Evolutionary conservation across 2,113 vertebrate species (phyloP).

Genomic region (Nematolebias whitei): DNA sequence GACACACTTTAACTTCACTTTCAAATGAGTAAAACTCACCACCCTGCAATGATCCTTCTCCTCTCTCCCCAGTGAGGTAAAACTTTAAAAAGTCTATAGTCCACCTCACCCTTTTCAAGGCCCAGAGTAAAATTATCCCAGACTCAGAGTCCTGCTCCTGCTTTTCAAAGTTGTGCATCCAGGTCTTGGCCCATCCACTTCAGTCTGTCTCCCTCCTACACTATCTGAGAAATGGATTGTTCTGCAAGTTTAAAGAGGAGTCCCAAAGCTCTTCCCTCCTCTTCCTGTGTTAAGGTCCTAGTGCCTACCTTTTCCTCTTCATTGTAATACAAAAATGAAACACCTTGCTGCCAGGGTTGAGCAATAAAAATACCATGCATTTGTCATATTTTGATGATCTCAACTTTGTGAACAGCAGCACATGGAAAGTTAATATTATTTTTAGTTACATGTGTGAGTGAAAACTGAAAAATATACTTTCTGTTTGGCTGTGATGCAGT

Average conservation of each 20-base stretch:
- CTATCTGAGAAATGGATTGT: slow-evolving; percentile 78
- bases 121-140: slow-evolving; percentile 61
- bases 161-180: slow-evolving; percentile 67
- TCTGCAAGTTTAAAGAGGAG: slow-evolving; percentile 78
- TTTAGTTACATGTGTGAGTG: not conserved
- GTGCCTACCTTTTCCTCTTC: slow-evolving; percentile 70
- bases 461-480: not conserved
- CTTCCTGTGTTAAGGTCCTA: slow-evolving; percentile 76
- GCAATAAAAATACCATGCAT: too few species aligned
- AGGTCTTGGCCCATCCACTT: slow-evolving; percentile 70
- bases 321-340: too few species aligned
- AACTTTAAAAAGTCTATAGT: slow-evolving; percentile 65
- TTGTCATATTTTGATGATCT: too few species aligned
- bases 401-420: too few species aligned
- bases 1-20: slow-evolving; percentile 13
- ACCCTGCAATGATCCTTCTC: slow-evolving; percentile 45
- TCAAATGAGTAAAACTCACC: slow-evolving; percentile 62
- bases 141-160: slow-evolving; percentile 63
- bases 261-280: slow-evolving; percentile 74
- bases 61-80: slow-evolving; percentile 49
- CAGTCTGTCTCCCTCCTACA: slow-evolving; percentile 68
- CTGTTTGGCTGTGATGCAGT: too few species aligned
- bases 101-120: slow-evolving; percentile 57
- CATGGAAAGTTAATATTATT: too few species aligned
- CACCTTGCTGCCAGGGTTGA: too few species aligned